Conservation (phyloP, 2,797 vertebrate genomes). For the Cynopterus sphinx region DNA sequence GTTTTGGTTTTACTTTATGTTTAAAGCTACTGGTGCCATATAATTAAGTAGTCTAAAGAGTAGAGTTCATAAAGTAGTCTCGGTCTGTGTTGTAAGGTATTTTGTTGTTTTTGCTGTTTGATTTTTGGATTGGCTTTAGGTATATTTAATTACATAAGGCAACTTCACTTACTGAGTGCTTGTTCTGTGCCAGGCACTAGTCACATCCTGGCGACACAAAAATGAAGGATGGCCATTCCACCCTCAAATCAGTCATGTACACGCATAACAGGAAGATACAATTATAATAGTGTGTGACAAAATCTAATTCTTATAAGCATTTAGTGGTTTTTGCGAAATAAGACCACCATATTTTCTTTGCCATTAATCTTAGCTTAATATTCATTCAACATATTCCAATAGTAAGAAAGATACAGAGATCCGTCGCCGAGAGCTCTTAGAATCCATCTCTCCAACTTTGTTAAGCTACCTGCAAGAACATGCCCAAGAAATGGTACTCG, state of each 20-base stretch:
- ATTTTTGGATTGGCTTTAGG: not conserved
- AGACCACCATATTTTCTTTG: not conserved
- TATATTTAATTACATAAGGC: not conserved
- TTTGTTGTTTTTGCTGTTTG: not conserved
- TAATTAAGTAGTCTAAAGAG: not conserved
- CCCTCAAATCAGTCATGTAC: not conserved
- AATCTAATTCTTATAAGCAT: not conserved
- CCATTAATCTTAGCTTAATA: not conserved
- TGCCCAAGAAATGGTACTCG: constrained; percentile 87
- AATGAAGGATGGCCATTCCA: not conserved
- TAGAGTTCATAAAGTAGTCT: not conserved
- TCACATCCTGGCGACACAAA: not conserved
- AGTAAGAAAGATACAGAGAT: constrained; percentile 93
- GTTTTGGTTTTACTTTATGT: constrained; percentile 29
- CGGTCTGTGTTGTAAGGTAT: not conserved
- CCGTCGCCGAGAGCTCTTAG: constrained; percentile 91
- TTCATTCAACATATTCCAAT: constrained; percentile 19
- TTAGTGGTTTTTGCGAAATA: not conserved
- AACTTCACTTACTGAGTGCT: not conserved
- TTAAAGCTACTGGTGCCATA: not conserved
- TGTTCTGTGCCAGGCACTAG: not conserved
- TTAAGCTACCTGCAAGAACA: constrained; percentile 90
- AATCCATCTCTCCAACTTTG: constrained; percentile 90
- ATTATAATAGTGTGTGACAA: not conserved
- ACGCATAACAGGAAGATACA: not conserved